A percentile compares a stretch with the other conserved stretches of the same genome.
Evolutionary conservation across 2,888 invertebrate genomes (phyloP).

Genomic region (Agriotes lineatus): DNA sequence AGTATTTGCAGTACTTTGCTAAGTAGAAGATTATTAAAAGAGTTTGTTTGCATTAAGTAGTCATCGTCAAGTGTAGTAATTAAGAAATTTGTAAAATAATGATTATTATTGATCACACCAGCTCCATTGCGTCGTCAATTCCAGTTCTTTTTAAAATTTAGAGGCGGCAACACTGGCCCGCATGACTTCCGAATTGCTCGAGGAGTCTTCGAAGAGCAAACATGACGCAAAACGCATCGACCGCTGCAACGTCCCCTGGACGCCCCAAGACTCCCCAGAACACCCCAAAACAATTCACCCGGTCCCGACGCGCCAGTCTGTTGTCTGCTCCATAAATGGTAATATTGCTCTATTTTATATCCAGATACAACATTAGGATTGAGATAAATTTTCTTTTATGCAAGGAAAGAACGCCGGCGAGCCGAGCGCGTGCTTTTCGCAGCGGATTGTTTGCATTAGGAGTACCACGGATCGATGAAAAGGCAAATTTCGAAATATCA

Average conservation of each 20-base stretch:
- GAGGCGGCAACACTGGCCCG: too few relatives aligned
- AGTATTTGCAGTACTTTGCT: too few relatives aligned
- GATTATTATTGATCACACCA: too few relatives aligned
- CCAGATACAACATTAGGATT: slow-evolving; percentile 58
- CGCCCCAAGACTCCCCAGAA: slow-evolving; percentile 21
- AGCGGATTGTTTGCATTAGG: slow-evolving; percentile 38
- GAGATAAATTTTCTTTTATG: slow-evolving; percentile 49
- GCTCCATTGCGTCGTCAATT: too few relatives aligned
- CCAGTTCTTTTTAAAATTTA: too few relatives aligned
- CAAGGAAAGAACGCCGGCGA: slow-evolving; percentile 26
- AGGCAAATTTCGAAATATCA: slow-evolving; percentile 22
- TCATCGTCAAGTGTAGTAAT: too few relatives aligned
- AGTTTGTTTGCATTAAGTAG: too few relatives aligned
- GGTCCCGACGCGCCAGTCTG: slow-evolving; percentile 58
- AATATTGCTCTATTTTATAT: slow-evolving; percentile 60
- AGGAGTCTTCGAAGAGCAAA: slow-evolving; percentile 28
- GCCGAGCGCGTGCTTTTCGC: slow-evolving; percentile 29
- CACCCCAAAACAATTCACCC: slow-evolving; percentile 53
- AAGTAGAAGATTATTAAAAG: too few relatives aligned
- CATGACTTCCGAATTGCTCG: slow-evolving; percentile 23
- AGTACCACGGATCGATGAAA: slow-evolving; percentile 24
- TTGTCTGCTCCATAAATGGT: slow-evolving; percentile 61
- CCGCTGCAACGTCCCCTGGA: slow-evolving; percentile 49
- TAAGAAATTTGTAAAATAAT: too few relatives aligned
- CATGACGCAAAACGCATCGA: slow-evolving; percentile 49